Evolutionary conservation across 35 echinoderm and acorn worm species (phyloP), one percentile per base, ranked within the genome.

Genomic region (Ophiothrix spiculata): DNA sequence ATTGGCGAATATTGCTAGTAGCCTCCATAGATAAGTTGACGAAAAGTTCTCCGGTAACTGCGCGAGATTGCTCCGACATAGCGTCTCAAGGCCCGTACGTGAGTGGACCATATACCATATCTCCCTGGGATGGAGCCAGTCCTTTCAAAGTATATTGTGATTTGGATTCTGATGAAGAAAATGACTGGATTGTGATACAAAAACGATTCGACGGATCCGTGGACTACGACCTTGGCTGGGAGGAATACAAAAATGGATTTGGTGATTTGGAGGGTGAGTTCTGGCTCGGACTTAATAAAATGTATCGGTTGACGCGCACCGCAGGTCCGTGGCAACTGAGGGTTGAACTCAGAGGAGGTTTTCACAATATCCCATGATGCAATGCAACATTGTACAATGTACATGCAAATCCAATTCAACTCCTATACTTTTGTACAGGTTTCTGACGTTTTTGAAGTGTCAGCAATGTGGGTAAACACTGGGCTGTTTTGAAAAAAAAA

Each of bases 171-270:
- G 77, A 39, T 38, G 33, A 19, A 25, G 77, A 31, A 17, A n/a
- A n/a, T n/a, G 77, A 33, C 33, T 81, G 36, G 37, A 81, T 40
- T 41, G 80, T 89, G 36, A 39, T 89, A 2, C 80, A 89, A 36
- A 82, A 76, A 1, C 88, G 88, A 35, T 31, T 39, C 23, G 81
- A 90, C 36, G 88, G 88, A 16, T 49, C 80, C 34, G 88, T 90
- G 40, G 40, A 90, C 77, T 90, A 84, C 78, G 28, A 77, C 39
- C 80, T 38, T 32, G 46, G 34, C 29, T 90, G 87, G 80, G 36
- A 76, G 12, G 81, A 84, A 31, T 90, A 84, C 64, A 75, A 37
- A 40, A 31, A 36, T 77, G 88, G 88, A 8, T 90, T 90, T 38
- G 88, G 88, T 54, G 63, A 77, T 19, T 3, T 90, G 1, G 21